Percentiles rank a stretch among this genome's conserved stretches.
These are phyloP conservation scores for Pollenia angustigena DNA, from an alignment of 2,888 invertebrate genomes.

Conservation along the genomic window DNA sequence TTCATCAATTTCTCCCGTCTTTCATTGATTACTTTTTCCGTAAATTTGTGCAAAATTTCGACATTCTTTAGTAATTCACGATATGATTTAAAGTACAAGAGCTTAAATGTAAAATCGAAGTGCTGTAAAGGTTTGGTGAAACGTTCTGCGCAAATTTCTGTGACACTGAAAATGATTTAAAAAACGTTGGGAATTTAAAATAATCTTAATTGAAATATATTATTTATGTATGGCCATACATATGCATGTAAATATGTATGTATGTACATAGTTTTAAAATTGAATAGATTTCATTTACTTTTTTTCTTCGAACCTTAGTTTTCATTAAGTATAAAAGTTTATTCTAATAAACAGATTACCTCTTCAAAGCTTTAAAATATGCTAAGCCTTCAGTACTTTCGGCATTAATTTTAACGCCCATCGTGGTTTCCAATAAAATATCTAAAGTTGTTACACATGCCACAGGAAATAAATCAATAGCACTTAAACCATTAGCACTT, in stretches of 20 bases:
- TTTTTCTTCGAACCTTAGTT: no score
- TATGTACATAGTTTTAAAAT: no score
- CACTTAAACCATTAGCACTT: not conserved
- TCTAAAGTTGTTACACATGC: constrained; percentile 70
- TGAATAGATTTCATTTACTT: no score
- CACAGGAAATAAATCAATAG: constrained; percentile 51
- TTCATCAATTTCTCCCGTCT: constrained; percentile 74
- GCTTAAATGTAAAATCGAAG: constrained; percentile 43
- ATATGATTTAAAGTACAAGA: constrained; percentile 38
- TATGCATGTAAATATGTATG: no score
- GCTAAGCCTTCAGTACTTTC: constrained; percentile 83
- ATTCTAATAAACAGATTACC: not conserved
- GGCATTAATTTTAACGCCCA: constrained; percentile 81
- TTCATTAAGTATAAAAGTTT: no score
- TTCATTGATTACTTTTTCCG: constrained; percentile 64
- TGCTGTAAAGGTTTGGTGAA: constrained; percentile 53
- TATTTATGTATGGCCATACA: no score
- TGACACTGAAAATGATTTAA: no score
- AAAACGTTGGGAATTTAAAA: no score
- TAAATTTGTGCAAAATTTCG: constrained; percentile 67
- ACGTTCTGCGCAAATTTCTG: constrained; percentile 4
- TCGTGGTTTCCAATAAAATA: constrained; percentile 77
- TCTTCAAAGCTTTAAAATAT: not conserved
- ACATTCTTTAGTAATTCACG: constrained; percentile 46
- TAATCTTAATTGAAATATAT: no score